Conservation (phyloP, 2,113 vertebrate genomes). For the Tragelaphus buxtoni region DNA sequence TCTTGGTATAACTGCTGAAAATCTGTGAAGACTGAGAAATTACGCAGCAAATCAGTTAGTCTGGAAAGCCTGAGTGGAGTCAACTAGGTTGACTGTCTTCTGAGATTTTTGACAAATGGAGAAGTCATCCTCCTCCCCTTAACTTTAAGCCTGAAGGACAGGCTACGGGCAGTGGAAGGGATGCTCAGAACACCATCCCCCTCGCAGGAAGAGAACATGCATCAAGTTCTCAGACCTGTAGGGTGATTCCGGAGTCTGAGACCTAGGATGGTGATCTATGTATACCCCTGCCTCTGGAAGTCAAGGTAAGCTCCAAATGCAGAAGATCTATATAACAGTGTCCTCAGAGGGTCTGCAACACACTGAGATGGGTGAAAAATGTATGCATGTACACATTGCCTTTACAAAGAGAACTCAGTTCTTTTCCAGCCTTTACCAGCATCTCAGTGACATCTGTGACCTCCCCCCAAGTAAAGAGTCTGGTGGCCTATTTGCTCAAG, state of each 20-base stretch:
- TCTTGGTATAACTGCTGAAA: not conserved
- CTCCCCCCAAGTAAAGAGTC: not conserved
- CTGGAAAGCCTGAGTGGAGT: not conserved
- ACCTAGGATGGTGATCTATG: not conserved
- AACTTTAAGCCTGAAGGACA: not conserved
- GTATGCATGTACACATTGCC: accelerated
- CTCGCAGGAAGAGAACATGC: accelerated
- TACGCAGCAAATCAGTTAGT: accelerated
- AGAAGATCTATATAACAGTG: no score
- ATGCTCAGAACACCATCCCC: no score
- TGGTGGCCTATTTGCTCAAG: not conserved
- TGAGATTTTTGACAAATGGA: not conserved
- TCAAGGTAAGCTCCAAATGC: not conserved
- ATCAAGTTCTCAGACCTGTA: not conserved
- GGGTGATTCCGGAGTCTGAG: not conserved
- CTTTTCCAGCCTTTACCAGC: no score
- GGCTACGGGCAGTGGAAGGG: accelerated
- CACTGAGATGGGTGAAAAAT: accelerated
- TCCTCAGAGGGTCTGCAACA: accelerated
- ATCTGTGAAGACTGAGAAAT: not conserved
- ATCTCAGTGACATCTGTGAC: not conserved
- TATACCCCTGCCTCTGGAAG: not conserved
- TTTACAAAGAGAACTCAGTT: no score
- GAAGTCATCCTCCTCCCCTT: not conserved
- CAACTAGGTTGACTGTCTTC: not conserved